phyloP scores from a whole-genome alignment of 2,113 vertebrate species.

The Phoenicopterus ruber region DNA sequence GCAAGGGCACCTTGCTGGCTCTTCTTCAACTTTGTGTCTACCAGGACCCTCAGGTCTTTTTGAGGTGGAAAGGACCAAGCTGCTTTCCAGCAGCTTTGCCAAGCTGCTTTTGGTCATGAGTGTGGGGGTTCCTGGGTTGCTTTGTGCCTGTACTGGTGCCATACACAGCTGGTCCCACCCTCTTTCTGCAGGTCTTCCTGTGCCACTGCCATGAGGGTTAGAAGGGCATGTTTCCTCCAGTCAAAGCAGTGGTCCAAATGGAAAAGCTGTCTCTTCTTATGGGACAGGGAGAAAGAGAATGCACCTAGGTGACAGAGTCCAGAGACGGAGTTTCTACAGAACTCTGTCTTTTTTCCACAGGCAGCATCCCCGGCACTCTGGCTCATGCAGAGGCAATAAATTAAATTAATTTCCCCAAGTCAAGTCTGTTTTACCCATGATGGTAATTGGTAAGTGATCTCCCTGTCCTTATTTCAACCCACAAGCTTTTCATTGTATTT shows the following conservation, averaged over 20 bases:
- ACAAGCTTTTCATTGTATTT: neutral
- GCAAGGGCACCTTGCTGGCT: neutral
- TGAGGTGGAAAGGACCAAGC: neutral
- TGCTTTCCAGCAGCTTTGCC: neutral
- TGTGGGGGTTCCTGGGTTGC: neutral
- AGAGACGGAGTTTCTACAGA: neutral
- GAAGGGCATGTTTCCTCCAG: neutral
- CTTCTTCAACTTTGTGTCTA: neutral
- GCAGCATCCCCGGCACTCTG: neutral
- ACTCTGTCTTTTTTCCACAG: neutral
- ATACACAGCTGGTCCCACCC: neutral
- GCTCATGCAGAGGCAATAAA: neutral
- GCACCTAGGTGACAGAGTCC: neutral
- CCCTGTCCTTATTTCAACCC: neutral
- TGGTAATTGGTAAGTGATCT: neutral
- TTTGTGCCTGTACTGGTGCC: neutral
- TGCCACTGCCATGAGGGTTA: neutral
- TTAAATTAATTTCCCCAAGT: neutral
- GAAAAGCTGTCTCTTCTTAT: neutral
- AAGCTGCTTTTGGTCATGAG: neutral
- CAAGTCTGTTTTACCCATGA: neutral
- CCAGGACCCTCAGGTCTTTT: neutral
- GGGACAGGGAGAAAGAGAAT: neutral
- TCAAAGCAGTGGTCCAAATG: neutral
- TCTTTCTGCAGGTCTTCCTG: neutral